Percentiles rank a stretch among this genome's conserved stretches.
These are phyloP conservation scores for Drosophila orena DNA, from an alignment of 1,140 invertebrate species.

Conservation along the genomic window DNA sequence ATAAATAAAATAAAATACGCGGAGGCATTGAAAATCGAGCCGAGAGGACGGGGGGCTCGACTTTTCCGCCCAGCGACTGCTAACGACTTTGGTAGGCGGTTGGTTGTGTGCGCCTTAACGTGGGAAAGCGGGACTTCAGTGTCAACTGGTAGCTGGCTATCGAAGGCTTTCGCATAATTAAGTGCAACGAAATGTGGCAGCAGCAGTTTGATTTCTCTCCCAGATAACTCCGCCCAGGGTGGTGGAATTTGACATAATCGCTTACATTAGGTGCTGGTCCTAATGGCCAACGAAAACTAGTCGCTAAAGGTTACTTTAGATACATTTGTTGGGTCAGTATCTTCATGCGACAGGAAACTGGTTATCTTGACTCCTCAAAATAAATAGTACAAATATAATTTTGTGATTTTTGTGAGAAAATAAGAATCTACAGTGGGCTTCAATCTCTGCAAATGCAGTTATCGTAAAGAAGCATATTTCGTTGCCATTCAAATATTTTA, in stretches of 20 bases:
- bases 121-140: constrained; percentile 61
- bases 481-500: not conserved
- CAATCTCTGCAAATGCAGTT: not conserved
- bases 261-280: constrained; percentile 13
- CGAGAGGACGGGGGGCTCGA: constrained; percentile 26
- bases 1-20: constrained; percentile 17
- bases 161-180: constrained; percentile 66
- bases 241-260: constrained; percentile 46
- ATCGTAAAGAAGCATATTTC: not conserved
- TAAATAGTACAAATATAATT: no score
- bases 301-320: no score
- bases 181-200: constrained; percentile 69
- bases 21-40: constrained; percentile 70
- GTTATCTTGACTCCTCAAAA: no score
- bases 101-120: constrained; percentile 41
- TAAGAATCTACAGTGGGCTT: not conserved
- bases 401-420: no score
- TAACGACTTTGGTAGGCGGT: constrained; percentile 72
- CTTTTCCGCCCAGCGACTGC: constrained; percentile 31
- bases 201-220: constrained; percentile 51
- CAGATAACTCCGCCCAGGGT: constrained; percentile 49
- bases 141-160: constrained; percentile 60
- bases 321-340: no score
- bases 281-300: constrained; percentile 14
- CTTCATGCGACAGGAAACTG: no score